Conservation (phyloP, 2,797 vertebrate species). For the Amniataba percoides region DNA sequence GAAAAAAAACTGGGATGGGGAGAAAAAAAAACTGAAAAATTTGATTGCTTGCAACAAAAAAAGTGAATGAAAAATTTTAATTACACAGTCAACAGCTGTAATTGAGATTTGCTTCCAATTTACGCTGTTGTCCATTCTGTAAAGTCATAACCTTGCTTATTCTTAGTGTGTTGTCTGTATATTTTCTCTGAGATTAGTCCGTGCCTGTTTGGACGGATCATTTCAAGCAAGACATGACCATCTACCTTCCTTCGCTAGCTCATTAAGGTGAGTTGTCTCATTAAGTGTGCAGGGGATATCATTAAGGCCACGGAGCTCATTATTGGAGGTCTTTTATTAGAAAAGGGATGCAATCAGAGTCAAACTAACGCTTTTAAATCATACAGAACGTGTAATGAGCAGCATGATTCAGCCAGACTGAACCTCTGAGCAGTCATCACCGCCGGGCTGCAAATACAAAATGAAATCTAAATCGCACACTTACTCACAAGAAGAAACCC, state of each 20-base stretch:
- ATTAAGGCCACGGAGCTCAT: conserved; percentile 45
- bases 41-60: conserved; percentile 16
- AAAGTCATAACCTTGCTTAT: conserved; percentile 10
- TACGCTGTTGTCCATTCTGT: conserved; percentile 3
- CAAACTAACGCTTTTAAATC: conserved; percentile 38
- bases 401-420: neutral
- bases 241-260: conserved; percentile 11
- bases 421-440: conserved; percentile 21
- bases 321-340: conserved; percentile 48
- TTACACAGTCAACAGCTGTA: conserved; percentile 22
- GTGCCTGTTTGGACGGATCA: conserved; percentile 24
- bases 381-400: conserved; percentile 35
- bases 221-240: conserved; percentile 16
- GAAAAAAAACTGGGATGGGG: neutral
- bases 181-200: conserved; percentile 3
- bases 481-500: neutral
- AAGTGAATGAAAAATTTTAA: conserved; percentile 27
- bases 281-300: conserved; percentile 36
- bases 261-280: conserved; percentile 51
- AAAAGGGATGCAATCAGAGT: conserved; percentile 40
- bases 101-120: conserved; percentile 3
- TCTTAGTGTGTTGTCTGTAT: conserved; percentile 17
- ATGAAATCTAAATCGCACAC: neutral
- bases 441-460: neutral
- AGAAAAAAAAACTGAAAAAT: neutral